Conservation (phyloP, 1,140 invertebrate genomes). For the Ladona fulva region DNA sequence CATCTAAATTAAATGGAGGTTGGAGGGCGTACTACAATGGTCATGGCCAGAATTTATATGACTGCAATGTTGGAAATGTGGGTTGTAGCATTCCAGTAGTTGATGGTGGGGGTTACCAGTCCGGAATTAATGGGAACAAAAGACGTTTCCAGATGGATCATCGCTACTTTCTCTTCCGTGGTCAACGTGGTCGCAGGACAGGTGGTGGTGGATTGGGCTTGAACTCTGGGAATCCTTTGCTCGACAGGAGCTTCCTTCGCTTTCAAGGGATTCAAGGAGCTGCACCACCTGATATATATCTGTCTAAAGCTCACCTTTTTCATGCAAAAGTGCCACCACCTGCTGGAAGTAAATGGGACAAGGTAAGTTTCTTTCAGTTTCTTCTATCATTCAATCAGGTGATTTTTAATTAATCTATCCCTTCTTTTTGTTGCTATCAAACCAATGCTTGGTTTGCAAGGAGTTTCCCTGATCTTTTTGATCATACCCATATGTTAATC, state of each 20-base stretch:
- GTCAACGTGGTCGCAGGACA: neutral
- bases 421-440: neutral
- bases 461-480: neutral
- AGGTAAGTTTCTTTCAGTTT: slow-evolving; percentile 19
- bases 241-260: neutral
- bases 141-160: neutral
- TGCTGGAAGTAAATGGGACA: slow-evolving; percentile 25
- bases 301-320: slow-evolving; percentile 39
- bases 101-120: neutral
- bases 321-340: slow-evolving; percentile 36
- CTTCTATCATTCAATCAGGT: neutral
- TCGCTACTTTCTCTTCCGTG: neutral
- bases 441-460: neutral
- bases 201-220: neutral
- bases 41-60: neutral
- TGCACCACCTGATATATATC: slow-evolving; percentile 39
- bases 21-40: neutral
- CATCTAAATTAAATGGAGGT: neutral
- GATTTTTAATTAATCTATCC: neutral
- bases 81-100: neutral
- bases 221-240: neutral
- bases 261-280: neutral
- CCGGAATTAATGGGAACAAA: neutral
- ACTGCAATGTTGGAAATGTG: neutral
- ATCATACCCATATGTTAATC: too few species aligned